A percentile compares a stretch with the other conserved stretches of the same genome.
These are phyloP conservation scores for Gonatopus flavifemur DNA, from an alignment of 1,140 invertebrate species.

Conservation along the genomic window DNA sequence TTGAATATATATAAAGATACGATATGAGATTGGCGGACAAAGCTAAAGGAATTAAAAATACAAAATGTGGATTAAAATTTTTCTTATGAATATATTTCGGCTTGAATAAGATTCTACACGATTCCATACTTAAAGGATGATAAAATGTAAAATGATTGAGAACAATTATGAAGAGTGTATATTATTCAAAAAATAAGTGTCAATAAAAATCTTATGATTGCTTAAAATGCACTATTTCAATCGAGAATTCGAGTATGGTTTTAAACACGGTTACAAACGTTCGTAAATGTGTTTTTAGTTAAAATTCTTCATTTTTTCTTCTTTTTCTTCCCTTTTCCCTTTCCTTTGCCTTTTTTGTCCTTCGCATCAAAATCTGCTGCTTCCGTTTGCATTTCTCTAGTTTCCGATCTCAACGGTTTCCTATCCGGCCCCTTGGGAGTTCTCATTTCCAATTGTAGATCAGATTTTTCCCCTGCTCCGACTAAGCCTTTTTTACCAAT, in stretches of 20 bases:
- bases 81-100: no score
- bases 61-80: no score
- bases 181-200: no score
- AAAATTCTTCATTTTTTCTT: slow-evolving; percentile 7
- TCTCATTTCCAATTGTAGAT: slow-evolving; percentile 52
- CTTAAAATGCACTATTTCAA: no score
- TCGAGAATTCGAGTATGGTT: neutral
- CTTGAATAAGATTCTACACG: no score
- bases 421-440: slow-evolving; percentile 47
- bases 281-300: neutral
- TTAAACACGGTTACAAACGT: neutral
- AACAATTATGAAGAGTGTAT: no score
- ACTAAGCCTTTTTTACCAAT: slow-evolving; percentile 55
- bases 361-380: slow-evolving; percentile 23
- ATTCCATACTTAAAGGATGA: no score
- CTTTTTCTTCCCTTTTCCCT: neutral
- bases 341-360: neutral
- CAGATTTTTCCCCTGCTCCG: slow-evolving; percentile 47
- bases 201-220: no score
- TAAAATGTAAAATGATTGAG: no score
- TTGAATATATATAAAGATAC: no score
- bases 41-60: no score
- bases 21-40: no score
- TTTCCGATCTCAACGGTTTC: slow-evolving; percentile 48
- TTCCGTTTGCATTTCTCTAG: slow-evolving; percentile 50